Base-by-base conservation (phyloP, 2,797 vertebrate genomes). In the Chrysolophus pictus region DNA sequence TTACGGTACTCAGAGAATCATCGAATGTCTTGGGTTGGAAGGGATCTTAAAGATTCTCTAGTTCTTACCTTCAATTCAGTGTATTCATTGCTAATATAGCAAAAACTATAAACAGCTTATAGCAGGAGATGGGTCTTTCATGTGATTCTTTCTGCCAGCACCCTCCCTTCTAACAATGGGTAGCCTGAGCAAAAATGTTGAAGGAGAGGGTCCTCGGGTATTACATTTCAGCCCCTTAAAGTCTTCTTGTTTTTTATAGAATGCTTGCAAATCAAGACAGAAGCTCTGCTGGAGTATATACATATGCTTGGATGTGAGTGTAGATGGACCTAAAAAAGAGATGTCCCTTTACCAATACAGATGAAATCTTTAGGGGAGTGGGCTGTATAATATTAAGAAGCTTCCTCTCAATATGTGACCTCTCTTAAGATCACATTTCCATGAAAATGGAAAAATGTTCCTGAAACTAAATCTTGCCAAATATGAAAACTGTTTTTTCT, bases 401-500 rank as follows among this genome's bases (percentile, higher is more conserved):
- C 11, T 11, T 63, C 12, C 9, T 19, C 7, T 64, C 44, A 68
- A 31, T 26, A 46, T 59, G 80, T 46, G 89, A 62, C 18, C 37
- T 44, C 65, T 77, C n/a, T 89, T 93, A 55, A 69, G 37, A 29
- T 65, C 55, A 85, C 21, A 59, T 74, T 87, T 89, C 77, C 33
- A 81, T 15, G 8, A 82, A 70, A 58, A 87, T 28, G 37, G 35
- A 74, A 93, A 93, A 71, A 68, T 7, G 82, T 14, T 24, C 47
- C 65, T 47, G 33, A 72, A 92, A 85, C 9, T 9, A 89, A 92
- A 55, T 23, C 64, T 85, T 87, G 78, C 75, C 79, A 87, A 84
- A 75, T 72, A 24, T 59, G 21, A 91, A 85, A 83, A 41, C 22
- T 91, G 29, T 65, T 90, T 94, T 49, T 85, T 77, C 75, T 75